These are phyloP conservation scores for Antechinus flavipes DNA, from an alignment of 2,113 vertebrate species.

Conservation along the genomic window DNA sequence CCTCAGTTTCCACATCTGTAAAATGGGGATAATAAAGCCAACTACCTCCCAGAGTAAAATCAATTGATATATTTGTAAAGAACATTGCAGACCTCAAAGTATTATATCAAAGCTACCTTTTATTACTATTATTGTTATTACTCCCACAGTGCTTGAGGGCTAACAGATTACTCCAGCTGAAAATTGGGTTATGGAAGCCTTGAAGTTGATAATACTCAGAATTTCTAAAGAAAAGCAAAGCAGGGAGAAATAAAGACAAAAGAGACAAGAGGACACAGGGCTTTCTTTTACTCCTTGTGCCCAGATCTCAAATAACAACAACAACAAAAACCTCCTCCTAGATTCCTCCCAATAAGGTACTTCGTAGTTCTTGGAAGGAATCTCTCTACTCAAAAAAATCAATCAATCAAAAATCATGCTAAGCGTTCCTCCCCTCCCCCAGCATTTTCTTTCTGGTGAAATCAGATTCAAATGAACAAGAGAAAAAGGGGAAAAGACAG, in stretches of 20 bases:
- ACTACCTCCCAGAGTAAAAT: background rate
- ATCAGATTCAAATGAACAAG: background rate
- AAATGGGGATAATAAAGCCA: background rate
- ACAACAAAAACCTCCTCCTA: background rate
- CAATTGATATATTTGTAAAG: background rate
- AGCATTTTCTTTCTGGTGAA: background rate
- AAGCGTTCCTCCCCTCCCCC: background rate
- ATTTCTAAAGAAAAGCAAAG: background rate
- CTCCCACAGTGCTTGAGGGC: background rate
- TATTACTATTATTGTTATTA: background rate
- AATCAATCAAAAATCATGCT: background rate
- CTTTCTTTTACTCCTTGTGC: background rate
- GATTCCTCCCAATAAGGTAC: background rate
- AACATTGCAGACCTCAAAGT: background rate
- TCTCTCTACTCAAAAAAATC: background rate
- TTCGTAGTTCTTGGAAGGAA: background rate
- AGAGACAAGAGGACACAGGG: background rate
- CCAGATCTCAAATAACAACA: background rate
- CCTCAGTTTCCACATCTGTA: background rate
- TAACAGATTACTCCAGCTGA: background rate
- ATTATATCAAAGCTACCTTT: background rate
- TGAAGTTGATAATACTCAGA: background rate
- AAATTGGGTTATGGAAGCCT: background rate
- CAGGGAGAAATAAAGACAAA: background rate
- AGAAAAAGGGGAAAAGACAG: background rate